phyloP scores from a whole-genome alignment of 1,140 invertebrate genomes.

The Pogonomyrmex barbatus region DNA sequence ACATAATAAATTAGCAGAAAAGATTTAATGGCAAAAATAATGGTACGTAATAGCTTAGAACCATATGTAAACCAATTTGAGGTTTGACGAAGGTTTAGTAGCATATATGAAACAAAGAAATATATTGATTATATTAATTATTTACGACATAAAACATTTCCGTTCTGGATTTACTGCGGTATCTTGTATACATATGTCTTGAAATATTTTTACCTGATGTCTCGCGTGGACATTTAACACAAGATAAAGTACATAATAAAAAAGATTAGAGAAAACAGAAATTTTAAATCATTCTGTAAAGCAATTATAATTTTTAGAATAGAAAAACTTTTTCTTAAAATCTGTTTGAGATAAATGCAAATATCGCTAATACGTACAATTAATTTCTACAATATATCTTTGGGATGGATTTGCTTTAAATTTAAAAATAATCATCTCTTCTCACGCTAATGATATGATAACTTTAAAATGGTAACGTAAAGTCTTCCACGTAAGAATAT shows the following conservation, averaged over 20 bases:
- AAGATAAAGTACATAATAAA: constrained; percentile 11
- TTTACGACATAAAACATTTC: constrained; percentile 30
- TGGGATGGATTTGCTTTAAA: neutral
- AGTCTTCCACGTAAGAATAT: neutral
- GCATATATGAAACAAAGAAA: constrained; percentile 6
- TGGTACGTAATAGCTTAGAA: neutral
- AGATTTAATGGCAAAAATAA: neutral
- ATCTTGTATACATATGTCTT: neutral
- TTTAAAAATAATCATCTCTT: neutral
- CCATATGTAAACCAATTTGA: neutral
- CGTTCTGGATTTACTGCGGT: neutral
- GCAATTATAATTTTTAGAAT: neutral
- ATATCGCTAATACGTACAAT: neutral
- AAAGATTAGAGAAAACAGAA: neutral
- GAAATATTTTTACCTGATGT: neutral
- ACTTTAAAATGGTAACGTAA: neutral
- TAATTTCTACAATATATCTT: constrained; percentile 3
- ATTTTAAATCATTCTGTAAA: neutral
- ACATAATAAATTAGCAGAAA: neutral
- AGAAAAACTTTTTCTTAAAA: neutral
- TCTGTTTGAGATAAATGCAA: neutral
- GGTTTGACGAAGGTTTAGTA: neutral
- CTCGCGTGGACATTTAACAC: neutral
- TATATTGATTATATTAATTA: constrained; percentile 51
- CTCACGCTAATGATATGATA: constrained; percentile 17